phyloP scores from a whole-genome alignment of 2,797 vertebrate genomes.

The Otus scops region DNA sequence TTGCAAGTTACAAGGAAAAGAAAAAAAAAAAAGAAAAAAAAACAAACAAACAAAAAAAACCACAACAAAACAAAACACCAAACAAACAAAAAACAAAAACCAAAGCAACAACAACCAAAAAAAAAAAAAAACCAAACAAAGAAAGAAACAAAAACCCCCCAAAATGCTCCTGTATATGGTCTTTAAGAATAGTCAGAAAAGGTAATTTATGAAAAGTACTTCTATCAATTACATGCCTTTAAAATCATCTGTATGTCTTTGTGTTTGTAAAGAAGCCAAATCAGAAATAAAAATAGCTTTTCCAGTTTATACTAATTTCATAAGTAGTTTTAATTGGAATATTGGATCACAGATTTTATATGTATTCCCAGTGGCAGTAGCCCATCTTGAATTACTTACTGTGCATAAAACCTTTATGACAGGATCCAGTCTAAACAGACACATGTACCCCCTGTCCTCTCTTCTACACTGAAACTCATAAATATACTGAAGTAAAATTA shows the following conservation, averaged over 20 bases:
- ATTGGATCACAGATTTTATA: background rate
- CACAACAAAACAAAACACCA: no score
- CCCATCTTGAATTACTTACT: background rate
- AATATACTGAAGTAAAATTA: background rate
- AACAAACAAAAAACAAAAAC: background rate
- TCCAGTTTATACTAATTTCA: background rate
- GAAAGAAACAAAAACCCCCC: no score
- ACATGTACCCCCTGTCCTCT: fast-evolving
- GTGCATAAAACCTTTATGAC: background rate
- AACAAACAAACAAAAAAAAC: background rate
- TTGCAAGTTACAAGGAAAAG: background rate
- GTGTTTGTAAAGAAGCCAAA: background rate
- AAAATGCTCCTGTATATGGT: background rate
- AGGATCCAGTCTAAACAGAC: background rate
- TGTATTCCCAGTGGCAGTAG: background rate
- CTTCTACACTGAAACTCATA: background rate
- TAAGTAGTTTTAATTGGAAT: background rate
- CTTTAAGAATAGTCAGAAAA: background rate
- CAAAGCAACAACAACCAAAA: no score
- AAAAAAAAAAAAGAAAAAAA: background rate
- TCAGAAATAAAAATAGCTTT: background rate
- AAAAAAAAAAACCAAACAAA: no score
- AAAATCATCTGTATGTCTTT: background rate
- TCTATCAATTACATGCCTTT: background rate
- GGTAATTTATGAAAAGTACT: background rate